These are phyloP conservation scores for Vicugna pacos DNA, from an alignment of 2,113 vertebrate species.

Conservation along the genomic window DNA sequence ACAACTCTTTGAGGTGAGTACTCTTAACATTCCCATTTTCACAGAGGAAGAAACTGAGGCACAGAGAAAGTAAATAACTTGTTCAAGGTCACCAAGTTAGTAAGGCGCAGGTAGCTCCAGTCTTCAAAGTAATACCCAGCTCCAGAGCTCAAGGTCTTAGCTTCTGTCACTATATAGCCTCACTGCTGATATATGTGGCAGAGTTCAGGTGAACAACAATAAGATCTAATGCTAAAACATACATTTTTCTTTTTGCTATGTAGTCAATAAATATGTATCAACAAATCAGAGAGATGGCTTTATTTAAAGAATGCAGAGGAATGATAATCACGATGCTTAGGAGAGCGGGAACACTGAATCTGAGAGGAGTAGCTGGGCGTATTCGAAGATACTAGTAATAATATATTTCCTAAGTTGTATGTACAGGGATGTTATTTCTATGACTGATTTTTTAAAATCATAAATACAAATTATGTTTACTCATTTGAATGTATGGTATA, in stretches of 20 bases:
- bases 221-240: not conserved
- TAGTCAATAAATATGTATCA: not conserved
- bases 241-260: not conserved
- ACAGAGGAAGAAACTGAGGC: not conserved
- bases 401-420: not conserved
- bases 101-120: not conserved
- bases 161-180: not conserved
- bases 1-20: not conserved
- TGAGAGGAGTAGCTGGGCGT: not conserved
- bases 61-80: not conserved
- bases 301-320: not conserved
- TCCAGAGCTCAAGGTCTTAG: not conserved
- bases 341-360: not conserved
- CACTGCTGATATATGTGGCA: not conserved
- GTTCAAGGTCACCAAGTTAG: not conserved
- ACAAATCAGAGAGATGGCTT: not conserved
- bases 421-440: not conserved
- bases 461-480: slow-evolving; percentile 30
- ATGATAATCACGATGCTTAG: not conserved
- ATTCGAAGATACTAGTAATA: not conserved
- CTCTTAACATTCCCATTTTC: not conserved
- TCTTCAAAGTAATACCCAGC: not conserved
- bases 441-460: slow-evolving; percentile 11
- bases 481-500: not conserved
- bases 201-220: not conserved